Base-by-base conservation (phyloP, 92 coral and sea anemone species). In the Porites evermanni region DNA sequence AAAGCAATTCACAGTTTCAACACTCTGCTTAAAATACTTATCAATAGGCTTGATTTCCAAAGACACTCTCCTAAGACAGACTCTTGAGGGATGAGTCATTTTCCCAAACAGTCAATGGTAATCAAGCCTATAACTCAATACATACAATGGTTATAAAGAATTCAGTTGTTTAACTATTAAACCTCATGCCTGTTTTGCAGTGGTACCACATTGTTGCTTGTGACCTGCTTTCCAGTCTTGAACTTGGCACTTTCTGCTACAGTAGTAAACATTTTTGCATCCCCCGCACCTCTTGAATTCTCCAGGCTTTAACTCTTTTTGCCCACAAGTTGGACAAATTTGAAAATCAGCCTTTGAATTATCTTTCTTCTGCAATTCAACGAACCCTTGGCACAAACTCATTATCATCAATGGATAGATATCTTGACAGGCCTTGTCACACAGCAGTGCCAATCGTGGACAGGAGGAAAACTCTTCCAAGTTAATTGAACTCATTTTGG, bases 141-240 rank as follows among this genome's bases (percentile, higher is more conserved):
- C 47, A 38, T 38, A 38, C 47, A 38, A 38, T 38, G 47, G 5
- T 38, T 38, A 38, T 38, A 56, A 56, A 56, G 12, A 56, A 11
- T 8, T 11, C 11, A 8, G 12, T 10, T 54, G 60, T 8, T 11
- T 12, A 11, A 56, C 16, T 11, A 11, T 56, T 56, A n/a, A 16
- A 63, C 16, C 60, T 72, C 77, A 29, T 29, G 65, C 74, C 64
- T 67, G 74, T 67, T 79, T 79, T 51, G 64, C 56, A 67, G 71
- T 66, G 59, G 64, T 10, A 32, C n/a, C 76, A 80, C 90, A 87
- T 38, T 71, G 64, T 2, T 80, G 26, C 44, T 87, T 87, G 79
- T 87, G 90, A 7, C 90, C 90, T 79, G 86, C 75, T 65, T 87
- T 87, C 90, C 90, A 87, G 56, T 87, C 86, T 19, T 19, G 82